Base-by-base conservation (phyloP, 2,113 vertebrate species). In the Chaenocephalus aceratus region DNA sequence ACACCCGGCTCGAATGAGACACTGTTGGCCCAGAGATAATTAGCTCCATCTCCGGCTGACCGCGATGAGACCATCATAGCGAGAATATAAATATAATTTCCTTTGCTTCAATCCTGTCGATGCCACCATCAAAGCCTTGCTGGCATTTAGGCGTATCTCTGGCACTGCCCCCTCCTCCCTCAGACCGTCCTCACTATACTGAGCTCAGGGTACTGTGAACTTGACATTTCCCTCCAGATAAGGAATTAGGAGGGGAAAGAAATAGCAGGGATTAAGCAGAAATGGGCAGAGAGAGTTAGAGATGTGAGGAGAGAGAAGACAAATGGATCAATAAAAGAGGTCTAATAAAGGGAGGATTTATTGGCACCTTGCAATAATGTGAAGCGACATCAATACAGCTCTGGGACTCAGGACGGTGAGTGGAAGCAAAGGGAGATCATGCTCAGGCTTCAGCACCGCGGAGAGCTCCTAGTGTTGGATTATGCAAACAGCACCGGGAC, bases 281-380 rank as follows among this genome's bases (percentile, higher is more conserved):
- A 70, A 68, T 2, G 21, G 71, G 61, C 63, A 67, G 77, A 75
- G n/a, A 70, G 81, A 87, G 85, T 88, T 88, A 71, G 80, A 90
- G 83, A 87, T 85, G 61, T 75, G 77, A 79, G 52, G 71, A 52
- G 58, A 86, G 53, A n/a, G 26, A 23, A 41, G 4, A 41, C 5
- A 77, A 80, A 79, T 65, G 56, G 87, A 92, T 93, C 91, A 77
- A 92, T 93, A 91, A 71, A 6, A 7, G 5, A 62, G 83, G 73
- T 92, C 76, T 89, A 91, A 91, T 92, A 92, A 92, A 92, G 63
- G 80, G 46, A 84, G 89, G 92, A 92, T 89, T 93, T 89, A 92
- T 89, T 83, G 85, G 81, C 86, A 86, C 84, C 80, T 80, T 52
- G 81, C 77, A 89, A 91, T 89, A 89, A 89, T 77, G 78, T 88